A percentile compares a stretch with the other conserved stretches of the same genome.
These are phyloP conservation scores for Actinernus sp. DNA, from an alignment of 92 coral and sea anemone species.

Conservation along the genomic window DNA sequence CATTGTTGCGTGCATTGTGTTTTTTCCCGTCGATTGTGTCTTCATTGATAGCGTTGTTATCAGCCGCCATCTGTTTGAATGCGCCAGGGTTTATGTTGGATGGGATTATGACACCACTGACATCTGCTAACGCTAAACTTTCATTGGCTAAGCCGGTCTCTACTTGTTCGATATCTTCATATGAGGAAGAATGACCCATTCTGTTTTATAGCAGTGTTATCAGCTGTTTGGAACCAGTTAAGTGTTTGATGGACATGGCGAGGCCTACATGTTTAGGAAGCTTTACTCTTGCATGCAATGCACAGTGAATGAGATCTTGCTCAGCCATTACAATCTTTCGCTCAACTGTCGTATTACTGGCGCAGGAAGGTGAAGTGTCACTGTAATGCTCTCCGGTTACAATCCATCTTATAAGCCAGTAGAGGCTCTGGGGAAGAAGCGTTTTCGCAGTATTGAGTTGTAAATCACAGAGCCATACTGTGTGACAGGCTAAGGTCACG, in stretches of 20 bases:
- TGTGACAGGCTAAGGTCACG: too few relatives aligned
- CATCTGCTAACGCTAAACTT: constrained; percentile 12
- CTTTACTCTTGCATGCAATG: background rate
- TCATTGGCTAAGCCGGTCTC: constrained; percentile 36
- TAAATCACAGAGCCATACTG: too few relatives aligned
- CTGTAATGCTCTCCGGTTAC: background rate
- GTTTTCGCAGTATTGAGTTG: too few relatives aligned
- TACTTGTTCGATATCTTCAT: too few relatives aligned
- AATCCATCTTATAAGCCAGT: background rate
- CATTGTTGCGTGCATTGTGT: constrained; percentile 19
- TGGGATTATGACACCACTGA: constrained; percentile 15
- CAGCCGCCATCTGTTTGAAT: constrained; percentile 21
- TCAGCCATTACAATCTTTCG: constrained; percentile 13
- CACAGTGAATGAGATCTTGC: constrained; percentile 18
- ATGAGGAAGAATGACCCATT: background rate
- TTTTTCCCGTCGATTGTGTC: too few relatives aligned
- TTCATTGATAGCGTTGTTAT: constrained; percentile 31
- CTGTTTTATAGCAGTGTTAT: background rate
- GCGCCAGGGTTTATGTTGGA: constrained; percentile 13
- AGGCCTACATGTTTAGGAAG: background rate
- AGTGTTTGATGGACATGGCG: constrained; percentile 8
- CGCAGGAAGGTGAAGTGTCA: background rate
- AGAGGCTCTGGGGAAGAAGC: background rate
- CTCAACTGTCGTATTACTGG: constrained; percentile 7
- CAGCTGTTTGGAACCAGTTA: constrained; percentile 14